Evolutionary conservation across 2,888 invertebrate species (phyloP), one percentile per base, ranked within the genome.

Genomic region (Cephus runcator): DNA sequence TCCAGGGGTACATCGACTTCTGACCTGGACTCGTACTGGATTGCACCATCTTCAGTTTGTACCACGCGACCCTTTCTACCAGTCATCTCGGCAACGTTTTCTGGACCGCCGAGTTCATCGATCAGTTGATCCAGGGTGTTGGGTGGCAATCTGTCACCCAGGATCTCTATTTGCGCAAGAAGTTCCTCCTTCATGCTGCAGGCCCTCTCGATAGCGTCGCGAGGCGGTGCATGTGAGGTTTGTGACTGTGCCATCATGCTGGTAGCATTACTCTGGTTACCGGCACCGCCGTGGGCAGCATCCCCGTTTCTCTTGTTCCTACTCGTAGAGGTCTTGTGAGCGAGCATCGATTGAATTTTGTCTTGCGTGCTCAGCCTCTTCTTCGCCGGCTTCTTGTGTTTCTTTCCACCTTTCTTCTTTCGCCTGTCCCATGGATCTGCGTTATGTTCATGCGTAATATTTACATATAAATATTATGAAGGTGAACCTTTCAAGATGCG

Each of bases 71-170:
- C 98, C 88, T 98, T 98, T 76, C 99, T 94, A 0, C 99, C 99
- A 0, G 99, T 99, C 99, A 99, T 99, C 95, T 99, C 99, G 0
- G 99, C 99, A 0, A 99, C 99, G 92, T 97, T 97, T 85, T 98
- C 98, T 0, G 99, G 97, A 1, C 99, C 99, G 75, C 99, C 99
- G 12, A 99, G 94, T 90, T 98, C 98, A 92, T 99, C 99, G 82
- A 99, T 99, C 15, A 99, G 93, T 91, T 99, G 98, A 93, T 99
- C 99, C 73, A 99, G 93, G 1, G 99, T 99, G 92, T 99, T 99
- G 69, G 99, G 97, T 11, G 99, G 99, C 84, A 99, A 93, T 34
- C 94, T 94, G 1, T 96, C 95, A 9, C 98, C 99, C 3, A 99
- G 93, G 35, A 94, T 93, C 91, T 99, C 98, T 79, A 99, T 96